Percentiles rank a stretch among this genome's conserved stretches.
phyloP scores from a whole-genome alignment of 2,113 vertebrate species.

The Suncus etruscus region DNA sequence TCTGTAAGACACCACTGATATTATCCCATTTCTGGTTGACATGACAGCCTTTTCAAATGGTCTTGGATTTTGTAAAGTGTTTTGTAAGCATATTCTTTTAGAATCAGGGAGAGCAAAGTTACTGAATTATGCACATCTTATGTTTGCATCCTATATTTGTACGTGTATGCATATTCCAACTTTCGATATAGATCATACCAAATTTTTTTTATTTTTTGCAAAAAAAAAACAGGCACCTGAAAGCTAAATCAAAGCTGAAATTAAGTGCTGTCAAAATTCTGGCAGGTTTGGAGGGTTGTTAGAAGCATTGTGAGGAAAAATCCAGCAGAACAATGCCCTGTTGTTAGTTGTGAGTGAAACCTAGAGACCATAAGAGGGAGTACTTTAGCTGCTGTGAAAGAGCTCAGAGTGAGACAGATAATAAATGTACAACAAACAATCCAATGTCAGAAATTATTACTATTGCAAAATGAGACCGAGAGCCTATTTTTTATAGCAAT shows the following conservation, averaged over 20 bases:
- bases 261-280: constrained; percentile 60
- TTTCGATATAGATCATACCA: constrained; percentile 22
- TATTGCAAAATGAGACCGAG: constrained; percentile 72
- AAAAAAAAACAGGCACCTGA: background rate
- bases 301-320: constrained; percentile 64
- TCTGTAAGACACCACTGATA: background rate
- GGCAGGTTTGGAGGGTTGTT: constrained; percentile 51
- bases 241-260: constrained; percentile 68
- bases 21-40: background rate
- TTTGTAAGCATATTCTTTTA: constrained; percentile 58
- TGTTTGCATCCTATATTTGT: background rate
- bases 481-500: constrained; percentile 45
- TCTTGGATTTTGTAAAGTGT: constrained; percentile 65
- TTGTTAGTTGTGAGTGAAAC: constrained; percentile 75
- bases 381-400: constrained; percentile 78
- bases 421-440: constrained; percentile 76
- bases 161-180: constrained; percentile 47
- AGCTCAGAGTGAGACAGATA: constrained; percentile 70
- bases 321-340: constrained; percentile 65
- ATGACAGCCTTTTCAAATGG: constrained; percentile 57
- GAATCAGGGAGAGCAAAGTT: constrained; percentile 4
- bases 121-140: constrained; percentile 65
- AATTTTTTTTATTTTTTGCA: constrained; percentile 34
- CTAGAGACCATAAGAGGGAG: constrained; percentile 79
- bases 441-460: constrained; percentile 73